phyloP scores from a whole-genome alignment of 2,888 invertebrate genomes.

The Nasonia oneida region DNA sequence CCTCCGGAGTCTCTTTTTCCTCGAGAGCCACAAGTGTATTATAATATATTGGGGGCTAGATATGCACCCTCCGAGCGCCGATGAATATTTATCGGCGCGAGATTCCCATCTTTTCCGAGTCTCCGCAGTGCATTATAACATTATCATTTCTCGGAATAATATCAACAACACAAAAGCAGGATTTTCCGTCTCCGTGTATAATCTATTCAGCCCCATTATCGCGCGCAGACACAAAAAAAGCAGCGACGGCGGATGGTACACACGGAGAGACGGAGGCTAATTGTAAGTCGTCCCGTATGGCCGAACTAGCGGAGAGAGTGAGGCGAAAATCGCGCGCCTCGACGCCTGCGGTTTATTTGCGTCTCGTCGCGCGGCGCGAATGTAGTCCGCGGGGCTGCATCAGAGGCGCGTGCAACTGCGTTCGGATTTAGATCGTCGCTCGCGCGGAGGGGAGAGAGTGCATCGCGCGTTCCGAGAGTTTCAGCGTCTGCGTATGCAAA shows the following conservation, averaged over 20 bases:
- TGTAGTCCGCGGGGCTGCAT: not conserved
- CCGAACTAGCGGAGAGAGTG: not conserved
- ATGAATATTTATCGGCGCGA: constrained; percentile 1
- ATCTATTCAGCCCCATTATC: not conserved
- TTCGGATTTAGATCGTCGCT: constrained; percentile 71
- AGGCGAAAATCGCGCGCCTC: constrained; percentile 35
- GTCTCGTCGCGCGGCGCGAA: constrained; percentile 13
- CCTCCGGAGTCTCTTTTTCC: not conserved
- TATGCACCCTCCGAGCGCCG: constrained; percentile 5
- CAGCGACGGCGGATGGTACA: not conserved
- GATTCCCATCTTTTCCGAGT: constrained; percentile 1
- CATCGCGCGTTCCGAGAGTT: constrained; percentile 66
- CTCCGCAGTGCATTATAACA: not conserved
- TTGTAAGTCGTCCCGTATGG: not conserved
- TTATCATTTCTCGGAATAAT: not conserved
- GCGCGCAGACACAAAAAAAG: not conserved
- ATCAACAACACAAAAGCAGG: not conserved
- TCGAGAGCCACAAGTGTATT: not conserved
- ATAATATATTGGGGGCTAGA: not conserved
- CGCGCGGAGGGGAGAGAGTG: constrained; percentile 33
- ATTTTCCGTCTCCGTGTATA: not conserved
- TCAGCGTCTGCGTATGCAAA: constrained; percentile 79
- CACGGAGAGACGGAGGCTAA: not conserved
- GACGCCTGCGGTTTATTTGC: constrained; percentile 56
- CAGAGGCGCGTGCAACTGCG: constrained; percentile 56